phyloP scores from a whole-genome alignment of 2,797 vertebrate genomes.

The Sebastes flavidus region DNA sequence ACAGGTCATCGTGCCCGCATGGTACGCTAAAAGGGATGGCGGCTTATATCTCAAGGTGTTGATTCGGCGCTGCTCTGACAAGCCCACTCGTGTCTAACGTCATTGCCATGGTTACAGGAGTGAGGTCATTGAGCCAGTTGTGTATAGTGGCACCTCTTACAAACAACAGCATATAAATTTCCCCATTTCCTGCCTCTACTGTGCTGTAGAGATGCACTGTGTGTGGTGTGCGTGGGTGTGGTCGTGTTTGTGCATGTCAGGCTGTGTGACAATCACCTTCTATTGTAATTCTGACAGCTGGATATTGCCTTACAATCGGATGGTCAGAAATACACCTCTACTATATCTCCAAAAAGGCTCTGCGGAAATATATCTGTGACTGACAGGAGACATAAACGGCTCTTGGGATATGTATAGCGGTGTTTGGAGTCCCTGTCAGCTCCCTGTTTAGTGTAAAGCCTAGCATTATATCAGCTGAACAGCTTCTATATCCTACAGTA shows the following conservation, averaged over 20 bases:
- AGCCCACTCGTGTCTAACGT: constrained; percentile 21
- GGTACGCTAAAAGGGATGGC: constrained; percentile 17
- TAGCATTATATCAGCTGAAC: constrained; percentile 48
- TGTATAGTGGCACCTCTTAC: neutral
- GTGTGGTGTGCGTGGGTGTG: constrained; percentile 26
- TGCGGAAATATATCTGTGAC: constrained; percentile 47
- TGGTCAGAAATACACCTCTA: constrained; percentile 41
- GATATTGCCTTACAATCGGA: constrained; percentile 39
- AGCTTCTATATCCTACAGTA: constrained; percentile 43
- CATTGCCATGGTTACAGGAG: constrained; percentile 33
- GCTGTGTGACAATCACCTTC: constrained; percentile 13
- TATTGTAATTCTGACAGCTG: constrained; percentile 31
- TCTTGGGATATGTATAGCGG: constrained; percentile 60
- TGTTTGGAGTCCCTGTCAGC: constrained; percentile 50
- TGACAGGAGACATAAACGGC: constrained; percentile 52
- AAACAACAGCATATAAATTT: constrained; percentile 24
- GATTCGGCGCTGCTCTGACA: constrained; percentile 29
- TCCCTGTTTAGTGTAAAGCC: constrained; percentile 54
- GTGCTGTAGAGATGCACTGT: neutral
- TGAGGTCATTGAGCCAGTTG: constrained; percentile 25
- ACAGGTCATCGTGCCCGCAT: constrained; percentile 33
- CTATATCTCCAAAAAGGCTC: constrained; percentile 19
- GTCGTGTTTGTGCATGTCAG: constrained; percentile 8
- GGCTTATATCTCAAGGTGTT: constrained; percentile 28
- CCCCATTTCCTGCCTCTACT: neutral